Evolutionary conservation across 2,888 invertebrate genomes (phyloP), one percentile per base, ranked within the genome.

Genomic region (Mimachlamys varia): DNA sequence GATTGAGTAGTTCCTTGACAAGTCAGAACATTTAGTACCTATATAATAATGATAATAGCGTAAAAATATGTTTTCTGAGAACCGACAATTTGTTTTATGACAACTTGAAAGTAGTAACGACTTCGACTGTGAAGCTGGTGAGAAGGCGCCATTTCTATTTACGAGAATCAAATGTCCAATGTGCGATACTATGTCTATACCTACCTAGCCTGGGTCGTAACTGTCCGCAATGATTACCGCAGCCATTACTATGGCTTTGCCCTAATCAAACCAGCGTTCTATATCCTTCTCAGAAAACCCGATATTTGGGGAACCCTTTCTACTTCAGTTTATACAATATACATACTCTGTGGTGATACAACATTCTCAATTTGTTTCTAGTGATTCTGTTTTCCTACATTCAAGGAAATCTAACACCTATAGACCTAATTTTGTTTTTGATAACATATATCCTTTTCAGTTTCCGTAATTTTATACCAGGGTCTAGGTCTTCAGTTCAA

Each of bases 1-100:
- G 62, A 62, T 76, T 76, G 76, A 76, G 76, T 13, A 76, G 76
- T 22, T 33, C 17, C 76, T 76, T 76, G 76, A 76, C 76, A 76
- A 76, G 76, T 76, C 33, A 76, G 33, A 76, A 76, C 76, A 76
- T 76, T 76, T 76, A 76, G 5, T 33, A 33, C 33, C 76, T 33
- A 76, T 76, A 76, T 76, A 5, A 76, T 76, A 76, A 76, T 33
- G 27, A 76, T 76, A 76, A 76, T 15, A 27, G 76, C 76, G 15
- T 5, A 76, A 33, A 76, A 76, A 1, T 27, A 76, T 76, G 76
- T 76, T 76, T 22, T 22, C 33, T 33, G 76, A 76, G 76, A 12
- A 33, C 13, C 76, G 22, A 76, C 33, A 33, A 76, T 76, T 76
- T 76, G 33, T 76, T 76, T 76, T 76, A 76, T 33, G 76, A 33